A percentile compares a stretch with the other conserved stretches of the same genome.
phyloP scores from a whole-genome alignment of 2,797 vertebrate species.

The Alca torda region DNA sequence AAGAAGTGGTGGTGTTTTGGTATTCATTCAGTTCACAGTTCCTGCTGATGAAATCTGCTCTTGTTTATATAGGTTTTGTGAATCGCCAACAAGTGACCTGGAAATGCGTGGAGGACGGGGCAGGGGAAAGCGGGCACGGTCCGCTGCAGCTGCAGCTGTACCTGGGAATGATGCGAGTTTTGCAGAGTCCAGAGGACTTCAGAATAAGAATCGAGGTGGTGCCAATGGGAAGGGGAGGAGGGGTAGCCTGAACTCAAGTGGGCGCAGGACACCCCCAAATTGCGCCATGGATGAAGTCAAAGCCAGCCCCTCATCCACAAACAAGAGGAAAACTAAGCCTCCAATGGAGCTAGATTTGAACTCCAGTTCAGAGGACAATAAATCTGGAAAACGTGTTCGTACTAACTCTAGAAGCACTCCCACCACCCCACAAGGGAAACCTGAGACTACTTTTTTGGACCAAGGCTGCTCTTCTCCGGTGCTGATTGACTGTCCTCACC shows the following conservation, averaged over 20 bases:
- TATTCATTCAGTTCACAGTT: background rate
- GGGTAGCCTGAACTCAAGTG: conserved; percentile 91
- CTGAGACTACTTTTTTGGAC: conserved; percentile 90
- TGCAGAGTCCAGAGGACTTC: conserved; percentile 88
- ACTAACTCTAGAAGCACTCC: conserved; percentile 96
- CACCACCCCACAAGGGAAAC: conserved; percentile 93
- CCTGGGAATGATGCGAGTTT: conserved; percentile 83
- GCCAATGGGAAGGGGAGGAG: conserved; percentile 92
- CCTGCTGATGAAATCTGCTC: background rate
- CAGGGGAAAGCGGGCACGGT: conserved; percentile 90
- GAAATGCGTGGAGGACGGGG: conserved; percentile 92
- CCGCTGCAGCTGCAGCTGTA: conserved; percentile 82
- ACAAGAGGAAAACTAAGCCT: conserved; percentile 92
- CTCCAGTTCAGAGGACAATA: conserved; percentile 89
- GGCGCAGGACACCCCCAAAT: conserved; percentile 89
- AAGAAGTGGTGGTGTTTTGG: background rate
- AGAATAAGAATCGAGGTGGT: conserved; percentile 89
- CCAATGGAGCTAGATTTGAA: conserved; percentile 92
- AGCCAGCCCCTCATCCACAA: conserved; percentile 82
- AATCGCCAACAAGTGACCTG: conserved; percentile 94
- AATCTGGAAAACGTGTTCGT: conserved; percentile 90
- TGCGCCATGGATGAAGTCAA: conserved; percentile 92
- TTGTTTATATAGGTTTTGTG: conserved; percentile 88
- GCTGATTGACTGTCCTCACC: conserved; percentile 98
- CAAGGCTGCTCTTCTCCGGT: conserved; percentile 93